Base-by-base conservation (phyloP, 2,888 invertebrate genomes). In the Tetranychus truncatus region DNA sequence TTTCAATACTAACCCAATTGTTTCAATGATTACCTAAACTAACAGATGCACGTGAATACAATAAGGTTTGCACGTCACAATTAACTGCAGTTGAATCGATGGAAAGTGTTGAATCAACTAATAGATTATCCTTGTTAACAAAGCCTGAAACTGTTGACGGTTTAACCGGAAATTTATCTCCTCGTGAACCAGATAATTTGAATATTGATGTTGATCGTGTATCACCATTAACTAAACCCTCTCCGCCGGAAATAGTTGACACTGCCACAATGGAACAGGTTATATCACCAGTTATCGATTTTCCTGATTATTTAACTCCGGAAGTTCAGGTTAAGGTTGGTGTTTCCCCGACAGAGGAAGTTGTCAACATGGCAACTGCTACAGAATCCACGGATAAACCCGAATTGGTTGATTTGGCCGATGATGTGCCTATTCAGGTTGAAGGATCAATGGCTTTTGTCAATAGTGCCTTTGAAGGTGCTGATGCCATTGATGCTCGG, bases 301-400 rank as follows among this genome's bases (percentile, higher is more conserved):
- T 74, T 74, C 20, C 69, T 44, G 45, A 65, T 71, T 74, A 65
- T 24, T 65, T 74, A 65, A 74, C 46, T 18, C 18, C 73, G 8
- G 75, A 75, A 34, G 55, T 66, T 75, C 74, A 74, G 65, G 74
- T 76, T 21, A 74, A 74, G 66, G 76, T 76, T 67, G 76, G 76
- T 6, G 21, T 66, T 45, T 76, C 76, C 1, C 76, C 76, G 18
- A 73, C 75, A 3, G 65, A 69, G 15, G 74, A 74, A 66, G 46
- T 20, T 44, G 11, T 18, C 18, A 67, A 21, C 8, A n/a, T 21
- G 67, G n/a, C n/a, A 67, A n/a, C 9, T 21, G n/a, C 11, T 34
- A 45, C 34, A 8, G 44, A 21, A 20, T 34, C 72, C 8, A 72
- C 15, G 8, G n/a, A 18, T n/a, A 72, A 44, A 34, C 15, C 44